A percentile compares a stretch with the other conserved stretches of the same genome.
phyloP scores from a whole-genome alignment of 2,113 vertebrate species.

The Trogon melanurus region DNA sequence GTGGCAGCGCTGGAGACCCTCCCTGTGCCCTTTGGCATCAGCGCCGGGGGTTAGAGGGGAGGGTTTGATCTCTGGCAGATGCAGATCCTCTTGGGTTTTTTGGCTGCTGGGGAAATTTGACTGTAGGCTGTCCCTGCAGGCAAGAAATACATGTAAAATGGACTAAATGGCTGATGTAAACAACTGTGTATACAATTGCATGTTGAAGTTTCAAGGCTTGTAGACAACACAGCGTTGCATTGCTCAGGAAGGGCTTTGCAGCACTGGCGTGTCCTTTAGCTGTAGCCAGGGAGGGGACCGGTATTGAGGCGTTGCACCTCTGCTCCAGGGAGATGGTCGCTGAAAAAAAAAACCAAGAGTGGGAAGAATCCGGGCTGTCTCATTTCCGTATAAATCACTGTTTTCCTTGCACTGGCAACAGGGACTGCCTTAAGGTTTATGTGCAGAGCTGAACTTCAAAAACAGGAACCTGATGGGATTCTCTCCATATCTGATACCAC shows the following conservation, averaged over 20 bases:
- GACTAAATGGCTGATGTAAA: background rate
- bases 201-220: background rate
- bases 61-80: background rate
- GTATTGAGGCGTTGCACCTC: background rate
- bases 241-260: background rate
- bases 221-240: background rate
- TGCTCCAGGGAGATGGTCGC: background rate
- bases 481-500: background rate
- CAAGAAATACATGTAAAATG: background rate
- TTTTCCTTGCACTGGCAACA: background rate
- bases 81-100: background rate
- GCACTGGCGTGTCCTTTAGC: background rate
- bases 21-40: background rate
- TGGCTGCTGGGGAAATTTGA: background rate
- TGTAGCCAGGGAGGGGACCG: background rate
- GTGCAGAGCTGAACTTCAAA: background rate
- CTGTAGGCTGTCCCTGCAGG: background rate
- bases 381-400: slow-evolving; percentile 15
- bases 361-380: background rate
- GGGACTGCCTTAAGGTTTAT: background rate
- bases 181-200: background rate
- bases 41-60: accelerated
- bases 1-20: background rate
- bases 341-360: background rate
- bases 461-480: background rate